These are phyloP conservation scores for Pan paniscus DNA, from an alignment of 2,113 vertebrate species.

Conservation along the genomic window DNA sequence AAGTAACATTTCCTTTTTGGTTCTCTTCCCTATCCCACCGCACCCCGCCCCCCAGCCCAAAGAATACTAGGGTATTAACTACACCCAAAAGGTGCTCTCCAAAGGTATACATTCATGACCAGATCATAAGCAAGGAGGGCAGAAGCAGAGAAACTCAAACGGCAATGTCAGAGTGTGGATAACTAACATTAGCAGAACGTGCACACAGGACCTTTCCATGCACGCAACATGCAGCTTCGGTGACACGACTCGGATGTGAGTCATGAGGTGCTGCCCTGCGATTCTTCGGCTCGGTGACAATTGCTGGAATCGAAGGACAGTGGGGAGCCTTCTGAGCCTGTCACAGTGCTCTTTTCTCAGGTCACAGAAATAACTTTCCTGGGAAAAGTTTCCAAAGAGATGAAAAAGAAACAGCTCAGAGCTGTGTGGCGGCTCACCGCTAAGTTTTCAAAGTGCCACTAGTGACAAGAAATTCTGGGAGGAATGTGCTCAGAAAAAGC, in stretches of 20 bases:
- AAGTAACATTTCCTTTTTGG: background rate
- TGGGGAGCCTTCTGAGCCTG: background rate
- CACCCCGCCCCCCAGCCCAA: background rate
- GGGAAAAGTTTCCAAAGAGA: conserved; percentile 14
- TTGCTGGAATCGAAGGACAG: background rate
- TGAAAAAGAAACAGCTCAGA: background rate
- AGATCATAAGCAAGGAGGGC: background rate
- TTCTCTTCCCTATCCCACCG: background rate
- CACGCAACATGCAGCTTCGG: background rate
- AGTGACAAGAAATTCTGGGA: background rate
- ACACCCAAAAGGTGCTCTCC: background rate
- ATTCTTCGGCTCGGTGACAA: too few relatives aligned
- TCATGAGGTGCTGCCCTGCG: background rate
- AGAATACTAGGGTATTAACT: background rate
- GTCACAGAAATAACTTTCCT: background rate
- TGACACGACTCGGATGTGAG: accelerated
- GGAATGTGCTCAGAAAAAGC: background rate
- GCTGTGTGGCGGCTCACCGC: accelerated
- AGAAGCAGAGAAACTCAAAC: background rate
- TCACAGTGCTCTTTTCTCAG: background rate
- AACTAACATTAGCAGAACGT: background rate
- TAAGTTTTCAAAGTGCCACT: background rate
- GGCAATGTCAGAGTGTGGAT: too few relatives aligned
- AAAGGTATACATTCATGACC: background rate
- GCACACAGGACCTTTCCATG: background rate